Evolutionary conservation across 1,140 invertebrate species (phyloP).

Genomic region (Cyrtorhinus lividipennis): DNA sequence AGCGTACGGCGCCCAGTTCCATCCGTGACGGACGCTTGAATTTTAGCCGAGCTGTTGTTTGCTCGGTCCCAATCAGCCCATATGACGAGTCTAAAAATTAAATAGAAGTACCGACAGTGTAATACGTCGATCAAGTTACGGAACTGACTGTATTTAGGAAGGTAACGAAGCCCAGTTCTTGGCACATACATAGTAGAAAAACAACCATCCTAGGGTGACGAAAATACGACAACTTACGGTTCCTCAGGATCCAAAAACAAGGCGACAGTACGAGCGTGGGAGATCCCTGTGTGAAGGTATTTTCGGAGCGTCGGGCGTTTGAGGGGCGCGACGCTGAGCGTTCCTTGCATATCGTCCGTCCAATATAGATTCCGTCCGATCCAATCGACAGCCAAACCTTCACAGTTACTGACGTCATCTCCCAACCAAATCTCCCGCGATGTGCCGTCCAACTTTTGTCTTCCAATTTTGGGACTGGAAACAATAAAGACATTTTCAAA

Average conservation of each 20-base stretch:
- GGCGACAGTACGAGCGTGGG: constrained; percentile 47
- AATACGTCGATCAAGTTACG: too few relatives aligned
- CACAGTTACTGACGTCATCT: constrained; percentile 39
- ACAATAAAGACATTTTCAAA: constrained; percentile 16
- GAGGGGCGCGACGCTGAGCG: constrained; percentile 45
- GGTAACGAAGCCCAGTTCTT: too few relatives aligned
- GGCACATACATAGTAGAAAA: too few relatives aligned
- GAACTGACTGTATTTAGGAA: too few relatives aligned
- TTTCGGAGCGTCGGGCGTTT: constrained; percentile 35
- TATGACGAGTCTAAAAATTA: constrained; percentile 32
- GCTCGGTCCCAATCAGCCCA: constrained; percentile 36
- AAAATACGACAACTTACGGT: too few relatives aligned
- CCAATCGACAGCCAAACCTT: constrained; percentile 65
- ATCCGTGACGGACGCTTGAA: constrained; percentile 39
- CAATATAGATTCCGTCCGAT: constrained; percentile 67
- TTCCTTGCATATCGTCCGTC: constrained; percentile 49
- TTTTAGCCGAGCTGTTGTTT: constrained; percentile 28
- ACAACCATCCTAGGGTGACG: too few relatives aligned
- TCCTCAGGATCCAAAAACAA: constrained; percentile 44
- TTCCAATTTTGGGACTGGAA: constrained; percentile 34
- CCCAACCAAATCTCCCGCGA: constrained; percentile 31
- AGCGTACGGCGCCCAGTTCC: constrained; percentile 32
- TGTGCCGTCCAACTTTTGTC: constrained; percentile 32
- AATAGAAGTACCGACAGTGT: too few relatives aligned
- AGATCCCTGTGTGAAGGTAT: constrained; percentile 37